A percentile compares a stretch with the other conserved stretches of the same genome.
These are phyloP conservation scores for Brachystomella parvula DNA, from an alignment of 1,140 invertebrate species.

Conservation along the genomic window DNA sequence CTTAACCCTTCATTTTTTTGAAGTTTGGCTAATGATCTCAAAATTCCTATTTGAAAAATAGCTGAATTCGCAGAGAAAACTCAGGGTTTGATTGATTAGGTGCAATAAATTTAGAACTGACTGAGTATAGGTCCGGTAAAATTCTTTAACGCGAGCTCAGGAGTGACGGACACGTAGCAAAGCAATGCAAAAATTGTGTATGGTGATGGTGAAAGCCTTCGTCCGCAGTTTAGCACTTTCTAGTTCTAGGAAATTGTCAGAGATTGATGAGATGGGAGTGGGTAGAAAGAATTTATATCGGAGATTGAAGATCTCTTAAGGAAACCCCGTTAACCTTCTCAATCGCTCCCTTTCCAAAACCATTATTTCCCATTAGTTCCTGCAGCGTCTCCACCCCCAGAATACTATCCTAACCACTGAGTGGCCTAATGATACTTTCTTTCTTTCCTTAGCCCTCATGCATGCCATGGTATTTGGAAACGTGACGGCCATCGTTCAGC, in stretches of 20 bases:
- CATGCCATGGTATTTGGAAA: constrained; percentile 98
- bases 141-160: no score
- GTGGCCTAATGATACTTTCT: not conserved
- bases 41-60: no score
- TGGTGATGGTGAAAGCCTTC: not conserved
- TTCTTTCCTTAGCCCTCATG: constrained; percentile 69
- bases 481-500: constrained; percentile 97
- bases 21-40: no score
- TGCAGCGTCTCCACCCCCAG: not conserved
- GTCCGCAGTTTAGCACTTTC: not conserved
- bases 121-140: no score
- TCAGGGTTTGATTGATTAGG: no score
- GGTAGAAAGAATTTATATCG: not conserved
- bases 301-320: not conserved
- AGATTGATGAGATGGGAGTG: no score
- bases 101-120: no score
- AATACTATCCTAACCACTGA: not conserved
- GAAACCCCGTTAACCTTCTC: not conserved
- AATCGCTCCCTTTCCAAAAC: not conserved
- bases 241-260: not conserved
- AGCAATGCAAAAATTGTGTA: no score
- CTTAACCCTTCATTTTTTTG: no score
- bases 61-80: no score
- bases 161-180: no score
- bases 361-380: not conserved